Conservation (phyloP, 2,113 vertebrate genomes). For the Suricata suricatta region DNA sequence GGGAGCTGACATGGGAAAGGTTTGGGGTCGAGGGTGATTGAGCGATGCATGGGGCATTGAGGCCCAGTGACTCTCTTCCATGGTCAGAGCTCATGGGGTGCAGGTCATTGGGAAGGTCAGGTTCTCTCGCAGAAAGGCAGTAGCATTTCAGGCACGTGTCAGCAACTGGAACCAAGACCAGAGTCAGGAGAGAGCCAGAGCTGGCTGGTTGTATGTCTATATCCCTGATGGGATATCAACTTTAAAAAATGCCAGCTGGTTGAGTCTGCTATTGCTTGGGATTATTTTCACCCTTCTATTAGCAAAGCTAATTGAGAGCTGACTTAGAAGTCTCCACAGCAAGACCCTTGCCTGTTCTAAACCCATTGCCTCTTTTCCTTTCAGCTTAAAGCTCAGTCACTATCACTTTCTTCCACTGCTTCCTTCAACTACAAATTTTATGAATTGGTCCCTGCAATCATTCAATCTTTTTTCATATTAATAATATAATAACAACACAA, state of each 20-base stretch:
- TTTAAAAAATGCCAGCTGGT: not conserved
- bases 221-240: not conserved
- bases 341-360: conserved; percentile 44
- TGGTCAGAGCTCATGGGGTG: accelerated
- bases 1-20: not conserved
- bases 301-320: conserved; percentile 56
- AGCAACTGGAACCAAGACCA: not conserved
- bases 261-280: conserved; percentile 23
- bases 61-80: not conserved
- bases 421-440: not conserved
- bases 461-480: not conserved
- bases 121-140: not conserved
- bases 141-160: not conserved
- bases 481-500: not conserved
- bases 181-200: not conserved
- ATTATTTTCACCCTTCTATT: conserved; percentile 38
- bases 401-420: conserved; percentile 18
- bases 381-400: not conserved
- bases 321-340: conserved; percentile 15
- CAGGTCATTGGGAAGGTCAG: not conserved
- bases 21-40: accelerated
- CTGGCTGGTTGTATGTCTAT: not conserved
- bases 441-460: not conserved
- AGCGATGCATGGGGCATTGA: not conserved
- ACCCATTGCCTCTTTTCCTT: not conserved